Conservation (phyloP, 1,140 invertebrate species). For the Trachymyrmex septentrionalis region DNA sequence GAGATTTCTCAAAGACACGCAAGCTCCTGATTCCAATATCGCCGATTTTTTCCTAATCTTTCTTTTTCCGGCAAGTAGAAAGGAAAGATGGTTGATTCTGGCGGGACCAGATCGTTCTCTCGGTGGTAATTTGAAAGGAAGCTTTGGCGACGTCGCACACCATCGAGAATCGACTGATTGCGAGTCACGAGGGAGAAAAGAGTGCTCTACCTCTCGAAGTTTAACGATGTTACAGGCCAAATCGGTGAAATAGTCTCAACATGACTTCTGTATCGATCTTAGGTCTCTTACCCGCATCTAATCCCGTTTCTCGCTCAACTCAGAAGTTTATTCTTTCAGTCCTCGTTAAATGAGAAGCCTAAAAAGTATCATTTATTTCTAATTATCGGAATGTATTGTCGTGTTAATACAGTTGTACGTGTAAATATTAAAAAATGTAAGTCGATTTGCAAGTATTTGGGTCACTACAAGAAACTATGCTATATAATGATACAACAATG, state of each 20-base stretch:
- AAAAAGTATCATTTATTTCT: constrained; percentile 34
- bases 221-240: constrained; percentile 69
- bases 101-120: constrained; percentile 24
- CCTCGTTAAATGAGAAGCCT: neutral
- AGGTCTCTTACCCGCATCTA: constrained; percentile 14
- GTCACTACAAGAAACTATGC: neutral
- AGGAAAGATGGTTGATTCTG: constrained; percentile 32
- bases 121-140: constrained; percentile 71
- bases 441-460: neutral
- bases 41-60: neutral
- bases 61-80: neutral
- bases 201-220: constrained; percentile 56
- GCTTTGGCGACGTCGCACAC: constrained; percentile 56
- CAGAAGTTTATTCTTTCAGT: constrained; percentile 10
- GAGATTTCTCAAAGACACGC: neutral
- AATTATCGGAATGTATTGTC: neutral
- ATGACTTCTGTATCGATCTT: constrained; percentile 33
- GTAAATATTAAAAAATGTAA: neutral
- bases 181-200: constrained; percentile 66
- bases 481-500: neutral
- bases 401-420: neutral
- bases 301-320: neutral
- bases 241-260: constrained; percentile 64
- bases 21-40: neutral
- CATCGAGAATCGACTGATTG: constrained; percentile 71